These are phyloP conservation scores for Trichoplusia ni DNA, from an alignment of 1,140 invertebrate species.

Conservation along the genomic window DNA sequence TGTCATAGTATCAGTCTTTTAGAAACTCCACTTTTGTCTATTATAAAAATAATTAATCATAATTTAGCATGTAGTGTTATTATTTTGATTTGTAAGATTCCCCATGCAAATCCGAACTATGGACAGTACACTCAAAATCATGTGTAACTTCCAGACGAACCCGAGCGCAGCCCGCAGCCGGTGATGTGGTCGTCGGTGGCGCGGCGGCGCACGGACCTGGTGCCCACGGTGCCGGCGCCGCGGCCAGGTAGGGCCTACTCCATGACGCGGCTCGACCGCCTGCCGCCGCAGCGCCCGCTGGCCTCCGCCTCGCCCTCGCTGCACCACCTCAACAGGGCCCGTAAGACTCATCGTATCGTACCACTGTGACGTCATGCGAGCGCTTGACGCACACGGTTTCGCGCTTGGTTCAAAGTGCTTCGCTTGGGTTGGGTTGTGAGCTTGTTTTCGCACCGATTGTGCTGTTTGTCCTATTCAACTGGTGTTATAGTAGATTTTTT, in stretches of 20 bases:
- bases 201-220: conserved; percentile 93
- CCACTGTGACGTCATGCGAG: too few species aligned
- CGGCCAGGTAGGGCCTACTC: conserved; percentile 94
- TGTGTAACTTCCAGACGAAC: conserved; percentile 62
- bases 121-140: neutral
- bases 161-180: conserved; percentile 81
- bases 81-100: too few species aligned
- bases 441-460: too few species aligned
- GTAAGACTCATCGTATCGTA: conserved; percentile 51
- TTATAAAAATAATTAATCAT: too few species aligned
- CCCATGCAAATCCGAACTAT: neutral
- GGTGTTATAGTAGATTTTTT: too few species aligned
- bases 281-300: conserved; percentile 82
- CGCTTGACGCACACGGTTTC: neutral
- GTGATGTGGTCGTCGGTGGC: conserved; percentile 87
- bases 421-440: too few species aligned
- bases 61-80: too few species aligned
- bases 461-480: too few species aligned
- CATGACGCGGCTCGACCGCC: conserved; percentile 94
- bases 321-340: conserved; percentile 66
- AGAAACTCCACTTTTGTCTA: too few species aligned
- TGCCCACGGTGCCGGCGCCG: conserved; percentile 92
- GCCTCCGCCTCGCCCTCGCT: conserved; percentile 76
- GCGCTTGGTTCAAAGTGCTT: conserved; percentile 23
- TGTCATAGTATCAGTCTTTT: too few species aligned